A percentile compares a stretch with the other conserved stretches of the same genome.
phyloP scores from a whole-genome alignment of 1,140 invertebrate genomes.

The Drosophila melanica region DNA sequence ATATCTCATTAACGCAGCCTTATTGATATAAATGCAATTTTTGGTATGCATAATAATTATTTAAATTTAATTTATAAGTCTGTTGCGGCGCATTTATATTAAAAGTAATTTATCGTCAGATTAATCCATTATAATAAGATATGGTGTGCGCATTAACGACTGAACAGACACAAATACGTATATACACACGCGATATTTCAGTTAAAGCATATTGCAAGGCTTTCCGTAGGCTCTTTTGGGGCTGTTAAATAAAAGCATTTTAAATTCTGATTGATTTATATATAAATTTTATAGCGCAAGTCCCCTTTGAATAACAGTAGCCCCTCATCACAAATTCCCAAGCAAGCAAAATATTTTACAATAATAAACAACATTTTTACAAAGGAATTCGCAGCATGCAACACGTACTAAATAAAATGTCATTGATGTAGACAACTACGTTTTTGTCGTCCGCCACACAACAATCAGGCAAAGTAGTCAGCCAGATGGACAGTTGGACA shows the following conservation, averaged over 20 bases:
- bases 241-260: background rate
- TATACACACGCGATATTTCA: background rate
- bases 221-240: background rate
- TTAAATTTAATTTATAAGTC: slow-evolving; percentile 65
- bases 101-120: slow-evolving; percentile 39
- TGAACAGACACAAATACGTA: background rate
- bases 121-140: slow-evolving; percentile 42
- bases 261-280: slow-evolving; percentile 7
- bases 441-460: slow-evolving; percentile 23
- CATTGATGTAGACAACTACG: slow-evolving; percentile 41
- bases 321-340: slow-evolving; percentile 52
- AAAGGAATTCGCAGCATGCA: slow-evolving; percentile 60
- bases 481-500: slow-evolving; percentile 18
- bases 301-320: background rate
- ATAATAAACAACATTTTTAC: slow-evolving; percentile 64
- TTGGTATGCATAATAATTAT: slow-evolving; percentile 44
- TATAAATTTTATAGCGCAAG: background rate
- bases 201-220: slow-evolving; percentile 1
- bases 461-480: slow-evolving; percentile 66
- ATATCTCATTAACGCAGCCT: slow-evolving; percentile 69
- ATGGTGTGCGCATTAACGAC: too few species aligned
- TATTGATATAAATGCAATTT: slow-evolving; percentile 73
- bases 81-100: slow-evolving; percentile 3
- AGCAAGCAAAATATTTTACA: slow-evolving; percentile 49
- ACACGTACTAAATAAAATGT: slow-evolving; percentile 72